Percentiles rank a stretch among this genome's conserved stretches.
Evolutionary conservation across 2,797 vertebrate genomes (phyloP).

Genomic region (Rhinophrynus dorsalis): DNA sequence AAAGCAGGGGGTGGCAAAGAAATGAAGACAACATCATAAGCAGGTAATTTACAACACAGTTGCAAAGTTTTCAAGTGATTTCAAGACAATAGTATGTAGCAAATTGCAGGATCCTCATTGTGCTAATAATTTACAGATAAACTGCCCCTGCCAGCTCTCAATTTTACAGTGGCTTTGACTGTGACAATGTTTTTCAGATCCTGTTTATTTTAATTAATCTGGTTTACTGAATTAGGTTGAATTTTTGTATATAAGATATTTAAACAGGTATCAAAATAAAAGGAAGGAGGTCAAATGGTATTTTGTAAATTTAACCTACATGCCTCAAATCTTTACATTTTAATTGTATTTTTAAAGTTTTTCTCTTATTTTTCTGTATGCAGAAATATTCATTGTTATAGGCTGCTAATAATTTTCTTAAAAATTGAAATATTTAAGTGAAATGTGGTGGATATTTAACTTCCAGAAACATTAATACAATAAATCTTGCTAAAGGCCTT

Average conservation of each 20-base stretch:
- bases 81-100: slow-evolving; percentile 20
- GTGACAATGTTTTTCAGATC: neutral
- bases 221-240: slow-evolving; percentile 12
- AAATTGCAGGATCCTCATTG: slow-evolving; percentile 25
- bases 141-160: neutral
- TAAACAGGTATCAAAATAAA: slow-evolving; percentile 13
- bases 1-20: no score
- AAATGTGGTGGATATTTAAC: no score
- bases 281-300: slow-evolving; percentile 12
- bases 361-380: no score
- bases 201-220: slow-evolving; percentile 16
- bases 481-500: no score
- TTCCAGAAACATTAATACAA: no score
- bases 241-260: slow-evolving; percentile 17
- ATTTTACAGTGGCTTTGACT: slow-evolving; percentile 10
- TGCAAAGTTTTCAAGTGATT: slow-evolving; percentile 23
- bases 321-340: no score
- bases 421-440: no score
- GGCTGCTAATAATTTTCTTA: no score
- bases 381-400: no score
- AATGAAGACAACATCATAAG: neutral
- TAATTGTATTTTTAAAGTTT: no score
- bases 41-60: slow-evolving; percentile 16
- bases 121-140: slow-evolving; percentile 11
- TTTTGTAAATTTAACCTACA: no score